Conservation (phyloP, 2,113 vertebrate species). For the Nothobranchius kuhntae region DNA sequence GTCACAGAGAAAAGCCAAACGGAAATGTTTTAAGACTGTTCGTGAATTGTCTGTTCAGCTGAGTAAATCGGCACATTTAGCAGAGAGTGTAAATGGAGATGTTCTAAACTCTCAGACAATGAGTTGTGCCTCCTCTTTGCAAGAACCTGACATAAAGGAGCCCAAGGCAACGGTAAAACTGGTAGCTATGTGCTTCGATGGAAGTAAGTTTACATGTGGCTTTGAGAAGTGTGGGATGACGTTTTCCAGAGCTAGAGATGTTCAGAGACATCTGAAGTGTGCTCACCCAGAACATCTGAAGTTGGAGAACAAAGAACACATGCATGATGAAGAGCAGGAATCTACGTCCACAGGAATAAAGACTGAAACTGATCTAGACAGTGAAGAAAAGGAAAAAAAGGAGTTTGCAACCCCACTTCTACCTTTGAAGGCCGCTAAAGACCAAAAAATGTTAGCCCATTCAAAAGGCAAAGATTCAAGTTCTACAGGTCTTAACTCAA, state of each 20-base stretch:
- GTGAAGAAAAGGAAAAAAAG: conserved; percentile 39
- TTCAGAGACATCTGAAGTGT: conserved; percentile 88
- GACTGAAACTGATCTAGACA: conserved; percentile 27
- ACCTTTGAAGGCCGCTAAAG: conserved; percentile 29
- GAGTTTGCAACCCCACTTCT: conserved; percentile 21
- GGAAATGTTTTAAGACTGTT: conserved; percentile 57
- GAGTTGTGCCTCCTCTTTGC: conserved; percentile 45
- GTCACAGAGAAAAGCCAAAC: conserved; percentile 73
- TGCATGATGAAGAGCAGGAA: conserved; percentile 60
- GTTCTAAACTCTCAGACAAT: conserved; percentile 26
- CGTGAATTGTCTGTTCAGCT: conserved; percentile 17
- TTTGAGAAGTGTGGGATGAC: conserved; percentile 89
- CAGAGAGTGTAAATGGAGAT: conserved; percentile 34
- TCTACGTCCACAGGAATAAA: conserved; percentile 59
- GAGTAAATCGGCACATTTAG: conserved; percentile 7
- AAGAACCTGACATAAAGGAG: conserved; percentile 39
- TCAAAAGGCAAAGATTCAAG: conserved; percentile 26
- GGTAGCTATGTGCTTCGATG: conserved; percentile 88
- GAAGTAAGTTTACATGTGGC: conserved; percentile 87
- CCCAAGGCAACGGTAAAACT: conserved; percentile 66
- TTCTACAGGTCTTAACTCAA: conserved; percentile 42
- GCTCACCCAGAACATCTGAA: conserved; percentile 86
- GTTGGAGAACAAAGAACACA: conserved; percentile 80
- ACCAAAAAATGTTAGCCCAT: conserved; percentile 19
- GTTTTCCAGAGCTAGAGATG: conserved; percentile 86